These are phyloP conservation scores for Pristionchus pacificus DNA, from an alignment of 1,140 invertebrate genomes.

Conservation along the genomic window DNA sequence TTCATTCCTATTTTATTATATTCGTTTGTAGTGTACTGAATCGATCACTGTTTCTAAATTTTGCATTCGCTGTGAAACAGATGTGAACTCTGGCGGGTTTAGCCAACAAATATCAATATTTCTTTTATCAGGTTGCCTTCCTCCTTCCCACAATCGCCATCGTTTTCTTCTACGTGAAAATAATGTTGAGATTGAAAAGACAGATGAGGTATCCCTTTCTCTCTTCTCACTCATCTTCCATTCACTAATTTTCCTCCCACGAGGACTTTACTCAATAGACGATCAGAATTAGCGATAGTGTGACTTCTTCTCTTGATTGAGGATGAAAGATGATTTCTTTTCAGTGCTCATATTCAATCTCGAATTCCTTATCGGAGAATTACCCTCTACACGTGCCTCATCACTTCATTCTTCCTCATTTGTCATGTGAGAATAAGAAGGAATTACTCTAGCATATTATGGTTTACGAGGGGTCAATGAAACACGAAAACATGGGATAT, in stretches of 20 bases:
- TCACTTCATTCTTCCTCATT: slow-evolving; percentile 24
- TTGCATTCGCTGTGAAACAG: neutral
- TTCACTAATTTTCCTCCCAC: no score
- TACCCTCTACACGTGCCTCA: slow-evolving; percentile 26
- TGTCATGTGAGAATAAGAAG: slow-evolving; percentile 15
- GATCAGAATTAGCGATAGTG: no score
- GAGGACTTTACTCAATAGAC: no score
- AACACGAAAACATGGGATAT: no score
- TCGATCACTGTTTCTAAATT: neutral
- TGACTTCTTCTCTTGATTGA: no score
- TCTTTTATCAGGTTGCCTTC: neutral
- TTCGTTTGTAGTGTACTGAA: neutral
- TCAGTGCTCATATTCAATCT: slow-evolving; percentile 29
- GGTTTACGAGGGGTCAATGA: no score
- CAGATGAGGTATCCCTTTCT: slow-evolving; percentile 17
- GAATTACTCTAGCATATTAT: no score
- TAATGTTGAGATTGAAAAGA: slow-evolving; percentile 19
- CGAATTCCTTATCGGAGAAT: slow-evolving; percentile 26
- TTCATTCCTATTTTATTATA: neutral
- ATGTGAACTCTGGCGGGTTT: neutral
- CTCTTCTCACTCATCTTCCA: no score
- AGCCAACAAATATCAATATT: neutral
- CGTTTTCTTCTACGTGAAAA: slow-evolving; percentile 27
- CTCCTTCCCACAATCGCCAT: slow-evolving; percentile 2
- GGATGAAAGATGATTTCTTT: slow-evolving; percentile 1